Percentiles rank a stretch among this genome's conserved stretches.
Conservation (phyloP, 2,888 invertebrate species). For the Nomada ruficornis region DNA sequence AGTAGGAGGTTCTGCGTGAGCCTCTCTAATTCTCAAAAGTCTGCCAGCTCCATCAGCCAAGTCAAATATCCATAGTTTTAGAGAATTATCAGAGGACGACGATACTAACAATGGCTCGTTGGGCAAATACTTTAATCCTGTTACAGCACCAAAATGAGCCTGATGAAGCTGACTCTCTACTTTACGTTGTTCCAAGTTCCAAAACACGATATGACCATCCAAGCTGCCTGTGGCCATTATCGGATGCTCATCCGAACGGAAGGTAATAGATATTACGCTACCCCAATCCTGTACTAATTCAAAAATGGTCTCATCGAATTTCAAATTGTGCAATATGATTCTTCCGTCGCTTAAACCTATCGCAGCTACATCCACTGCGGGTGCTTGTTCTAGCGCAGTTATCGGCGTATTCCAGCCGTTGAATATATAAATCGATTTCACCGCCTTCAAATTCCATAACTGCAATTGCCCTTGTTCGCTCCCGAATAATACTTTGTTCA, state of each 20-base stretch:
- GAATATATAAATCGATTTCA: conserved; percentile 91
- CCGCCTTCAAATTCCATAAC: conserved; percentile 94
- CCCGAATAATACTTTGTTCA: conserved; percentile 96
- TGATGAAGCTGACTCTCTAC: conserved; percentile 92
- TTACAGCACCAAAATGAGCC: conserved; percentile 91
- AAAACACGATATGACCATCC: conserved; percentile 95
- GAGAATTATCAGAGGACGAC: conserved; percentile 96
- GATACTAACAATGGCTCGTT: conserved; percentile 96
- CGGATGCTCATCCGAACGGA: conserved; percentile 93
- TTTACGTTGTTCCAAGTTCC: conserved; percentile 94
- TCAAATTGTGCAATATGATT: conserved; percentile 94
- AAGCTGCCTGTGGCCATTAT: conserved; percentile 94
- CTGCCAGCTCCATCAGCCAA: conserved; percentile 95
- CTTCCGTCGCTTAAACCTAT: conserved; percentile 93
- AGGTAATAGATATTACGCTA: conserved; percentile 92
- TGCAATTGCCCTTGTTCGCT: conserved; percentile 94
- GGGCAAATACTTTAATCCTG: conserved; percentile 93
- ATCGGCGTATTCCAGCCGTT: conserved; percentile 90
- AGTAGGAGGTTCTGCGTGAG: conserved; percentile 93
- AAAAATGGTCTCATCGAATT: conserved; percentile 92
- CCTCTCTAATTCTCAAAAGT: conserved; percentile 91
- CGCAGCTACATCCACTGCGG: conserved; percentile 96
- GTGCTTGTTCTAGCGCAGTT: conserved; percentile 92
- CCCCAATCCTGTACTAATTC: conserved; percentile 97
- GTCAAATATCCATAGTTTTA: conserved; percentile 97